Conservation (phyloP, 2,797 vertebrate genomes). For the Arremon aurantiirostris region DNA sequence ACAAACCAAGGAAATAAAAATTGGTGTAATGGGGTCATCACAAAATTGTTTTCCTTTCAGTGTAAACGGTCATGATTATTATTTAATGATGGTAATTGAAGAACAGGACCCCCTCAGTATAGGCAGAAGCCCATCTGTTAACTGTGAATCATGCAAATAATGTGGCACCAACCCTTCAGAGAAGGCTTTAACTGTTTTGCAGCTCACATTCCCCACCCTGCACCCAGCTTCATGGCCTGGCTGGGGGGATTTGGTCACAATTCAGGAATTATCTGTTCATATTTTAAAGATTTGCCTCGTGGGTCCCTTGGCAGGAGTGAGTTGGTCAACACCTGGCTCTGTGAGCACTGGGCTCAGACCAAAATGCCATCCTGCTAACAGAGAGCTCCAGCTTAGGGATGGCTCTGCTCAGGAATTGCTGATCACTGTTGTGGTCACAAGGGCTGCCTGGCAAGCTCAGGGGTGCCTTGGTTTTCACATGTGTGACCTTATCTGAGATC, state of each 20-base stretch:
- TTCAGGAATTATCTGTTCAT: not conserved
- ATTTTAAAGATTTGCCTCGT: not conserved
- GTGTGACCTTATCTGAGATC: not conserved
- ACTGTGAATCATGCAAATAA: constrained; percentile 71
- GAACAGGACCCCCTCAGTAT: constrained; percentile 40
- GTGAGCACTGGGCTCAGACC: not conserved
- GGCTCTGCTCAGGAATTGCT: not conserved
- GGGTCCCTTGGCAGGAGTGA: not conserved
- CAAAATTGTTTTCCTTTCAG: not conserved
- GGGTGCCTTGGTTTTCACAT: not conserved
- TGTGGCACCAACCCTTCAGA: constrained; percentile 21
- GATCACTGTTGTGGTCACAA: not conserved
- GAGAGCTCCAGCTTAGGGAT: not conserved
- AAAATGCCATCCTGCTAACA: not conserved
- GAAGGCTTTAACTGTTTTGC: constrained; percentile 63
- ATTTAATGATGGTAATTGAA: constrained; percentile 61
- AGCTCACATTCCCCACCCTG: constrained; percentile 12
- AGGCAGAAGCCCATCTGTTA: constrained; percentile 71
- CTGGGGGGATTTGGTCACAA: not conserved
- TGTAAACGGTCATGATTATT: constrained; percentile 50
- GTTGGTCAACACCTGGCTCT: not conserved
- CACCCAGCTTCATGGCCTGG: not conserved
- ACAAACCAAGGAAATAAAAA: constrained; percentile 57
- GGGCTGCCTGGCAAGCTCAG: not conserved
- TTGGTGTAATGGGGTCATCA: not conserved